Percentiles rank a stretch among this genome's conserved stretches.
phyloP scores from a whole-genome alignment of 2,113 vertebrate species.

The Dunckerocampus dactyliophorus region DNA sequence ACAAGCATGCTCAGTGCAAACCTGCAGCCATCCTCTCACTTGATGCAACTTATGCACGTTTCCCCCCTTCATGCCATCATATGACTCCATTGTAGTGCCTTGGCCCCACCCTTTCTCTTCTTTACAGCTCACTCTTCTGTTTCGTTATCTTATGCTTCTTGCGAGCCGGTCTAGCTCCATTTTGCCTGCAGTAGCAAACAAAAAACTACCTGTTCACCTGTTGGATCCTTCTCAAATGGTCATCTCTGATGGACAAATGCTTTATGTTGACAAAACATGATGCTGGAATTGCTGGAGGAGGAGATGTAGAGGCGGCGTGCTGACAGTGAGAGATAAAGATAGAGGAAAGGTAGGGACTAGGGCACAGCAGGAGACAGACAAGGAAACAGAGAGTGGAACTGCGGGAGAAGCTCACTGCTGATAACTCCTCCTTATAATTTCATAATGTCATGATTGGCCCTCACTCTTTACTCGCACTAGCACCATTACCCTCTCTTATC shows the following conservation, averaged over 20 bases:
- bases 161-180: constrained; percentile 10
- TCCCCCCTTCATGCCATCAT: neutral
- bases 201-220: constrained; percentile 14
- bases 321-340: constrained; percentile 44
- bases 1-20: constrained; percentile 18
- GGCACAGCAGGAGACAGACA: constrained; percentile 29
- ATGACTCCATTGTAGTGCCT: neutral
- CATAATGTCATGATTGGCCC: constrained; percentile 63
- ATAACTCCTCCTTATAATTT: constrained; percentile 68
- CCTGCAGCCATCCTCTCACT: constrained; percentile 29
- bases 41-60: constrained; percentile 28
- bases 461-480: constrained; percentile 43
- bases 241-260: constrained; percentile 16
- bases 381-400: constrained; percentile 16
- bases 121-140: neutral
- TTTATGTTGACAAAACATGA: neutral
- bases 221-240: constrained; percentile 38
- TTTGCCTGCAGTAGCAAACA: constrained; percentile 24
- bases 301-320: constrained; percentile 38
- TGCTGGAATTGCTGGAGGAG: constrained; percentile 28
- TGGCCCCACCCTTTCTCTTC: constrained; percentile 2
- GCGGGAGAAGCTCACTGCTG: constrained; percentile 63
- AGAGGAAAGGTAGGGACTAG: constrained; percentile 19
- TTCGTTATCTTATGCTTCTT: neutral
- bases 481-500: constrained; percentile 30